Base-by-base conservation (phyloP, 2,797 vertebrate species). In the Scolopax rusticola region DNA sequence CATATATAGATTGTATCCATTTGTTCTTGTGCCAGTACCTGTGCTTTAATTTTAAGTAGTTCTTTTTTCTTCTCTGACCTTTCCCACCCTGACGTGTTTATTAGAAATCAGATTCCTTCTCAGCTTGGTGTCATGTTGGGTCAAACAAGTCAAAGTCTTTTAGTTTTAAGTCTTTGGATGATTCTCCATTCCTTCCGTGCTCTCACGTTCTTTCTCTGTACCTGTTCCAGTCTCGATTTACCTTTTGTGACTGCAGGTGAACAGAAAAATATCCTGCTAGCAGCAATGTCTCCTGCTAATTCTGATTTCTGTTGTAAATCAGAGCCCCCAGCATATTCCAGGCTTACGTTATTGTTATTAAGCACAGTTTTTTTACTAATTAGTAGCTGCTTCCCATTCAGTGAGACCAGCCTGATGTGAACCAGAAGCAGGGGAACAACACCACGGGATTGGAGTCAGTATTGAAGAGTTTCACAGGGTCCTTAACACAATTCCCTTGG, bases 81-180 rank as follows among this genome's bases (percentile, higher is more conserved):
- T 92, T 90, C 38, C 70, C 38, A 70, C 63, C 23, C 82, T 63
- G 41, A 19, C 51, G 40, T 51, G 57, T 90, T 89, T 92, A 21
- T 64, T 64, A 87, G 82, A 91, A 93, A 80, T 60, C 85, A 61
- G 41, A 71, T 87, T 79, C 24, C 60, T 95, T 64, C 89, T 92
- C 64, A 61, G 70, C 59, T 91, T 69, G 73, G 51, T 50, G 70
- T 86, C 28, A 1, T 10, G 14, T 36, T 74, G 63, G 43, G 59
- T 75, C 54, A 93, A 79, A 63, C 0, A 1, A 82, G 70, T 36
- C 40, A 38, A 36, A 36, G 27, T 40, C 80, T 79, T 87, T 38
- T 33, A 61, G 53, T 17, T 84, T 84, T 76, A 82, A 63, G 43
- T 74, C 78, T 76, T 67, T 28, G 51, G 51, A 53, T 48, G 17